These are phyloP conservation scores for Drosophila watanabei DNA, from an alignment of 1,140 invertebrate genomes.

Conservation along the genomic window DNA sequence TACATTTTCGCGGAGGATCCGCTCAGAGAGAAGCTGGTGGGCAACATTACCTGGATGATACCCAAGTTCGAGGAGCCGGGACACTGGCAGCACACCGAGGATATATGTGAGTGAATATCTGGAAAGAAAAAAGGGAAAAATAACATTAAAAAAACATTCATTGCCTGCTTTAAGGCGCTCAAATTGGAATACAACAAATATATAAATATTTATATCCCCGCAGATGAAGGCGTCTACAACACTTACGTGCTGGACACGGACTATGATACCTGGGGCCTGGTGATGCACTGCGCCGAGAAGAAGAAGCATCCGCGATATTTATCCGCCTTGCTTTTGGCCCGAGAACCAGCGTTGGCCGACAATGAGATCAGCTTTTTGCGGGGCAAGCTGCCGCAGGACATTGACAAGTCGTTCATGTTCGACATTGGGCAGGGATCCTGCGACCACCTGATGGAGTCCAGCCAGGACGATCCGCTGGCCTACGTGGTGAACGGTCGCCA, in stretches of 20 bases:
- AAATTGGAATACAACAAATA: neutral
- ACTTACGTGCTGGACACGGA: conserved; percentile 94
- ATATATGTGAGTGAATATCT: conserved; percentile 92
- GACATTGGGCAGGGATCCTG: conserved; percentile 89
- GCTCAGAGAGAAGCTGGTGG: conserved; percentile 90
- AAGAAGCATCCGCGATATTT: conserved; percentile 92
- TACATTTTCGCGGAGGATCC: conserved; percentile 94
- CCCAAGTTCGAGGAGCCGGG: conserved; percentile 90
- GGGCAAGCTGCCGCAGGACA: conserved; percentile 90
- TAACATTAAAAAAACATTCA: neutral
- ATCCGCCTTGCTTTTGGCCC: conserved; percentile 93
- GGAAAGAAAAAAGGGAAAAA: no score
- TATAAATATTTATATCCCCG: neutral
- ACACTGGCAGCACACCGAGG: conserved; percentile 94
- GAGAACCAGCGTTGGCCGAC: conserved; percentile 87
- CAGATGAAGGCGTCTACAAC: conserved; percentile 95
- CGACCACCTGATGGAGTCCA: conserved; percentile 80
- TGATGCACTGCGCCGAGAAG: conserved; percentile 95
- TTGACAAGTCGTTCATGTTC: conserved; percentile 93
- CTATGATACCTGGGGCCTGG: conserved; percentile 91
- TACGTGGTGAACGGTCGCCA: conserved; percentile 74
- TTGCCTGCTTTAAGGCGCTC: conserved; percentile 13
- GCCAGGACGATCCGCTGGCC: conserved; percentile 77
- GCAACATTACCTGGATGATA: conserved; percentile 94
- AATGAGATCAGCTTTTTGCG: conserved; percentile 87